phyloP scores from a whole-genome alignment of 2,113 vertebrate species.

The Tringa solitaria region DNA sequence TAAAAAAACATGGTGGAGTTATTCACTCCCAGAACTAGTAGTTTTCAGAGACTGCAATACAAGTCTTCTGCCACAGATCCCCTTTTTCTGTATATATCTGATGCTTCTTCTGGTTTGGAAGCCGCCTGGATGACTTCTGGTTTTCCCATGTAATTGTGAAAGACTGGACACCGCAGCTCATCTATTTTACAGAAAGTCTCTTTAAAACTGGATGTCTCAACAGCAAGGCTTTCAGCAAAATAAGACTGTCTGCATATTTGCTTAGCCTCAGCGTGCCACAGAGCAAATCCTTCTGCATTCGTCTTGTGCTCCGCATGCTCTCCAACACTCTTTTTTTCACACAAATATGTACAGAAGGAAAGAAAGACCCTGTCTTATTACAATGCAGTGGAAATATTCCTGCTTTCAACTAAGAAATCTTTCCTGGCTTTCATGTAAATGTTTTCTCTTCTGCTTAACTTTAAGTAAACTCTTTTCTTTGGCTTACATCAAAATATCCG shows the following conservation, averaged over 20 bases:
- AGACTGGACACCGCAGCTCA: background rate
- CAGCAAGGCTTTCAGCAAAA: background rate
- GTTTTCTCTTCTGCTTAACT: conserved; percentile 49
- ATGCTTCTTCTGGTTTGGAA: background rate
- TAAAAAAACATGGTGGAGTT: rapidly evolving
- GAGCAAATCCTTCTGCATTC: conserved; percentile 2
- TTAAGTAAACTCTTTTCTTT: conserved; percentile 58
- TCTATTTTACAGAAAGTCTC: background rate
- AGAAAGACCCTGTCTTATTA: background rate
- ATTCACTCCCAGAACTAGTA: background rate
- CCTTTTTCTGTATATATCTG: background rate
- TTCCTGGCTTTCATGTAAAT: conserved; percentile 38
- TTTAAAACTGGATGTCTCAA: background rate
- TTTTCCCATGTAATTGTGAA: background rate
- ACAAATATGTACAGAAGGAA: background rate
- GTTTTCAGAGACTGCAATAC: background rate
- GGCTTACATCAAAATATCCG: conserved; percentile 13
- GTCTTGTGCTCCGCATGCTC: background rate
- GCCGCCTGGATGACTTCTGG: background rate
- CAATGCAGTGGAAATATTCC: conserved; percentile 25
- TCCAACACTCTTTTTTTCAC: background rate
- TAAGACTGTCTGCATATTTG: conserved; percentile 2
- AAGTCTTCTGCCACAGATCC: background rate
- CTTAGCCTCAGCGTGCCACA: background rate
- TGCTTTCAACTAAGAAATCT: conserved; percentile 22